Conservation (phyloP, 2,797 vertebrate species). For the Pteronotus mesoamericanus region DNA sequence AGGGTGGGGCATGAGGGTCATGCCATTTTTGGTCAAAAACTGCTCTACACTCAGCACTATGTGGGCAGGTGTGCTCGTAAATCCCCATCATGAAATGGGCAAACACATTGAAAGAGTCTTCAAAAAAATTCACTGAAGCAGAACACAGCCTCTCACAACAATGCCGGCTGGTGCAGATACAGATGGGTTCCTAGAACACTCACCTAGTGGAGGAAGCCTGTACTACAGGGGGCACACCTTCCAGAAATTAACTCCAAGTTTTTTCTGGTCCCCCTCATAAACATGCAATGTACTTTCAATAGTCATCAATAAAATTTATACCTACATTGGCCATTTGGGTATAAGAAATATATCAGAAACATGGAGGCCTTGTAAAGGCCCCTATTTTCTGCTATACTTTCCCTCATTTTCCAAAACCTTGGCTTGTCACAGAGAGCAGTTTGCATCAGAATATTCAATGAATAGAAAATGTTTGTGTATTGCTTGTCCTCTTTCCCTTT, state of each 20-base stretch:
- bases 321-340: background rate
- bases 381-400: constrained; percentile 3
- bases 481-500: background rate
- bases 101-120: background rate
- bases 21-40: background rate
- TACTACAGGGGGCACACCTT: background rate
- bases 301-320: constrained; percentile 2
- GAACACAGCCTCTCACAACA: background rate
- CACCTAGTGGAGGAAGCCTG: background rate
- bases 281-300: background rate
- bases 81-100: background rate
- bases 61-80: background rate
- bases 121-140: background rate
- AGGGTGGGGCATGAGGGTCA: too few relatives aligned
- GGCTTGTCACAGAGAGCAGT: background rate
- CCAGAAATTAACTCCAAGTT: background rate
- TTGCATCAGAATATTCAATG: constrained; percentile 50
- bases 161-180: background rate
- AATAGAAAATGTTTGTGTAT: constrained; percentile 27
- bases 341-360: constrained; percentile 33
- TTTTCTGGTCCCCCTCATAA: background rate
- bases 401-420: constrained; percentile 12
- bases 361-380: background rate
- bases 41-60: background rate
- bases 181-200: background rate